phyloP scores from a whole-genome alignment of 2,888 invertebrate species.

The Himalopsyche japonica region DNA sequence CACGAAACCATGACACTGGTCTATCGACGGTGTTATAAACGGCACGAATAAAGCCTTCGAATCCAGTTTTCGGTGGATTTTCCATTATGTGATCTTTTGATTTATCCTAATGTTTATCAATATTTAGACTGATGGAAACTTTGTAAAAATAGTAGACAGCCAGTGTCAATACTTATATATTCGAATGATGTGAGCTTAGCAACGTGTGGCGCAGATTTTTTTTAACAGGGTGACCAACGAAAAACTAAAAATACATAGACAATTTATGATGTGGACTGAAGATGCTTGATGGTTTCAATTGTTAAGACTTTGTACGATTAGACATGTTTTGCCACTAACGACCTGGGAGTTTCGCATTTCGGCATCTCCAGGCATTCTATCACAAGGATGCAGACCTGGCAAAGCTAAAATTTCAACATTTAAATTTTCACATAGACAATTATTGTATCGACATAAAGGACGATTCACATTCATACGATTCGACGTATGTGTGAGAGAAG shows the following conservation, averaged over 20 bases:
- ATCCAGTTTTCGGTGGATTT: conserved; percentile 24
- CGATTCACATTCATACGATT: no score
- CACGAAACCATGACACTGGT: conserved; percentile 76
- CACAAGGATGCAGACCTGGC: no score
- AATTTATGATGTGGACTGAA: no score
- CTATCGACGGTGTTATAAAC: conserved; percentile 64
- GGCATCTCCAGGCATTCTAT: no score
- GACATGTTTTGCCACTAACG: no score
- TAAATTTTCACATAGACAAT: no score
- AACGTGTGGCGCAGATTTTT: background rate
- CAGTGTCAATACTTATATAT: background rate
- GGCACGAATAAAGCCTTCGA: conserved; percentile 60
- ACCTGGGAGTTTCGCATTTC: no score
- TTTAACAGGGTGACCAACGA: background rate
- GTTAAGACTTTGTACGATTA: no score
- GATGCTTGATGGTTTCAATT: no score
- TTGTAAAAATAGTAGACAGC: background rate
- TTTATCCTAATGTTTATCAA: background rate
- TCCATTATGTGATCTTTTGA: background rate
- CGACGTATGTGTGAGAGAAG: no score
- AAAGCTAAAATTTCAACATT: no score
- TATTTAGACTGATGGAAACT: background rate
- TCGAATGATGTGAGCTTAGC: background rate
- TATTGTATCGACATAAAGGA: no score
- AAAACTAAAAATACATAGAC: background rate